Evolutionary conservation across 1,140 invertebrate species (phyloP), one percentile per base, ranked within the genome.

Genomic region (Eumaeus atala): DNA sequence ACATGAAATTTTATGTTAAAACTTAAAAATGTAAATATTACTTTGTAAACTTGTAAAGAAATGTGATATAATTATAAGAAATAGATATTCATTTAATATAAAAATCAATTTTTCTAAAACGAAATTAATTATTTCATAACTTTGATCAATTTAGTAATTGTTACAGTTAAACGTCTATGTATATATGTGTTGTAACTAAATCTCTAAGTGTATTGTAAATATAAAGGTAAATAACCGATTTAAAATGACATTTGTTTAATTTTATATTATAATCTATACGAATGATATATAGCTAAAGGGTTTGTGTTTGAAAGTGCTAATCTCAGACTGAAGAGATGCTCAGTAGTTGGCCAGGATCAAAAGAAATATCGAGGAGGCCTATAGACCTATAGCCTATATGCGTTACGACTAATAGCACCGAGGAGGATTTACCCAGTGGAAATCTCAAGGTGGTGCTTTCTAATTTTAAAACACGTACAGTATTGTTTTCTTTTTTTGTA

Each of bases 11-110:
- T 57, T 57, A 51, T 21, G 34, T 37, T 34, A 40, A 21, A 28
- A 48, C n/a, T 56, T 35, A 28, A 34, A 50, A 48, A 44, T 59
- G 37, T 77, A 74, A 61, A 70, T 70, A 70, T 66, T 62, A 66
- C 54, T 59, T 60, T 62, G 56, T 54, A 51, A 59, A 63, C 64
- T 65, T 79, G 68, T 76, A 78, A 77, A 72, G 66, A 75, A 73
- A 74, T 75, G 74, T 74, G 76, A 79, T 79, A 79, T 79, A 76
- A 73, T 55, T 69, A 37, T 74, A 77, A 77, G 71, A 5, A 9
- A 21, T 52, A 52, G 40, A 44, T 44, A 44, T 44, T 44, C 17
- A 9, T 44, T 44, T 44, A 44, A 28, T 6, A 28, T 44, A 16
- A 14, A 44, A 44, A 44, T 44, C 40, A 44, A 44, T 44, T 44